A percentile compares a stretch with the other conserved stretches of the same genome.
Conservation (phyloP, 92 coral and sea anemone genomes). For the Zoanthus sansibaricus region DNA sequence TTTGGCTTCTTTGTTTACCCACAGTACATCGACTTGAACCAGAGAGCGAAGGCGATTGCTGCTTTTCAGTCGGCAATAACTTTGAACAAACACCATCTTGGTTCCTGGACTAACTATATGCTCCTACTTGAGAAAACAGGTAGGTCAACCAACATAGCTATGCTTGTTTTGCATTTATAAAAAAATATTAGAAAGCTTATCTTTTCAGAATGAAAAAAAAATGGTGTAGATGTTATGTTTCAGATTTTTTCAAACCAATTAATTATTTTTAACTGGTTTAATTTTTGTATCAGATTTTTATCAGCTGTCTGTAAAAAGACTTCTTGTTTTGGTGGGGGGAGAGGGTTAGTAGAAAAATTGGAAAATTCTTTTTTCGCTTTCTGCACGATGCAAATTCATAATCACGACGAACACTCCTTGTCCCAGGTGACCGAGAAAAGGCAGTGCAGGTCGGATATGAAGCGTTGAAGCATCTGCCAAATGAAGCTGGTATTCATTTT, state of each 20-base stretch:
- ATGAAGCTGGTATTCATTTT: constrained; percentile 75
- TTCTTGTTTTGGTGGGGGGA: too few species aligned
- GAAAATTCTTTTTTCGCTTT: too few species aligned
- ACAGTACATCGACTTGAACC: constrained; percentile 87
- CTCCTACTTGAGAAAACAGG: constrained; percentile 92
- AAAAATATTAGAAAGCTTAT: too few species aligned
- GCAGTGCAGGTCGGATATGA: constrained; percentile 69
- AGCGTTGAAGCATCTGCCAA: constrained; percentile 73
- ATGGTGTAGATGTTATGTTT: too few species aligned
- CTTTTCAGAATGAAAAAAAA: too few species aligned
- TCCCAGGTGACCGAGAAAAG: constrained; percentile 68
- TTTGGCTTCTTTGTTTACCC: neutral
- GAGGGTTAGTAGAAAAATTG: too few species aligned
- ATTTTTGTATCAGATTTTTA: too few species aligned
- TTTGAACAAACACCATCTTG: constrained; percentile 73
- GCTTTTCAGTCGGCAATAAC: constrained; percentile 78
- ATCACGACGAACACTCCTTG: neutral
- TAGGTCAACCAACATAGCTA: constrained; percentile 3
- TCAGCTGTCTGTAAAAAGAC: too few species aligned
- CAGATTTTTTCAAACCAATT: too few species aligned
- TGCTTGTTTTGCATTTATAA: too few species aligned
- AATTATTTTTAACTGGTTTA: too few species aligned
- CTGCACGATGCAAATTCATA: too few species aligned
- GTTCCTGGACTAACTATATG: constrained; percentile 91
- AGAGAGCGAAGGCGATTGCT: constrained; percentile 63